Base-by-base conservation (phyloP, 2,888 invertebrate genomes). In the Sarcophaga rosellei region DNA sequence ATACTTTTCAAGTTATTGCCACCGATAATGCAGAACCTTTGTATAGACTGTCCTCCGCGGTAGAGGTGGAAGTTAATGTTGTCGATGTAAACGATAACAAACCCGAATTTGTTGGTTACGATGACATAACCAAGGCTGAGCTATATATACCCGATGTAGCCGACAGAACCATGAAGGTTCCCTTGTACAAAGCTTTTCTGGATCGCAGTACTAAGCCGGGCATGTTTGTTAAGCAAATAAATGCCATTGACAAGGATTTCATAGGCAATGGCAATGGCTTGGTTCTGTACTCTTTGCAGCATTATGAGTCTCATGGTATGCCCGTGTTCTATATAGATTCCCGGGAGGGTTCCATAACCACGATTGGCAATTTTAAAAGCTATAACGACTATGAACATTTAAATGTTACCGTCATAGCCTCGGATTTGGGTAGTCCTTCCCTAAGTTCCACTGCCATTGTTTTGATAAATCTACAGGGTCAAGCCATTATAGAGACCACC, bases 191-290 rank as follows among this genome's bases (percentile, higher is more conserved):
- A 89, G 95, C 96, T 0, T 95, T 95, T 15, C 93, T 97, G 21
- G 95, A 95, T 87, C 96, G 97, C 91, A 96, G 97, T 91, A 95
- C 95, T 17, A 95, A 96, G 4, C 94, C 96, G 0, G 97, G 97
- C 12, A 95, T 96, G 61, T 94, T 95, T 66, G 96, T 98, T 0
- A 95, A 96, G 0, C 95, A 95, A 92, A 95, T 98, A 2, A 95
- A 95, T 86, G 98, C 98, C 0, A 97, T 97, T 88, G 98, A 98
- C 92, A 95, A 96, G 17, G 98, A 98, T 91, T 97, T 97, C 89
- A 93, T 95, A 65, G 96, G 97, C 1, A 97, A 97, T 90, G 97
- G 97, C n/a, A 98, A 98, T 90, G 97, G 97, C 0, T 93, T 97
- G 65, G 95, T 98, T 3, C 93, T 97, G 0, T 98, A 96, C 88